Percentiles rank a stretch among this genome's conserved stretches.
These are phyloP conservation scores for Prochilodus magdalenae DNA, from an alignment of 2,113 vertebrate species.

Conservation along the genomic window DNA sequence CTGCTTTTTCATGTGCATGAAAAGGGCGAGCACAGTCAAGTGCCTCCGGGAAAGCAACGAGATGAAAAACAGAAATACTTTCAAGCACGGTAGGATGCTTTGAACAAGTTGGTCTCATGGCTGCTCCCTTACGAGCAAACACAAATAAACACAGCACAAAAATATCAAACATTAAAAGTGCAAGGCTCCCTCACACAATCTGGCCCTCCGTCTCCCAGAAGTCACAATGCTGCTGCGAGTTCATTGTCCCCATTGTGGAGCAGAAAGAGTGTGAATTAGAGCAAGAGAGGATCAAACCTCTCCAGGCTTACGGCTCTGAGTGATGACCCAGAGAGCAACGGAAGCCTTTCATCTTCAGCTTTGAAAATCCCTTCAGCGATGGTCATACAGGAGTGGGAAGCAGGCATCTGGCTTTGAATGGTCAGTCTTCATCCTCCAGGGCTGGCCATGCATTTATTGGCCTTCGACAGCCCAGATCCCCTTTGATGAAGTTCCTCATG, in stretches of 20 bases:
- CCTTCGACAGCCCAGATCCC: neutral
- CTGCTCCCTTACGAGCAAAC: neutral
- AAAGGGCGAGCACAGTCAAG: neutral
- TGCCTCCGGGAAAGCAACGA: neutral
- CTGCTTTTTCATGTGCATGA: neutral
- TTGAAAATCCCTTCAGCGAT: slow-evolving; percentile 23
- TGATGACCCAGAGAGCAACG: slow-evolving; percentile 4
- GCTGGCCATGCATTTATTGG: neutral
- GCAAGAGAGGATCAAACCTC: neutral
- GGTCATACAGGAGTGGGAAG: neutral
- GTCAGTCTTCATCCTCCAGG: neutral
- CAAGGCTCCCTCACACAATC: neutral
- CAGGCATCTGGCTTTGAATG: slow-evolving; percentile 4
- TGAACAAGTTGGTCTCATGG: slow-evolving; percentile 4
- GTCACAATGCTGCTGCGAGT: neutral
- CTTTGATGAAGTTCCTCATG: neutral
- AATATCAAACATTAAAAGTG: neutral
- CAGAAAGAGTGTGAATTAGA: slow-evolving; percentile 14
- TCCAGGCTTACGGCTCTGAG: neutral
- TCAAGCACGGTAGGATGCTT: neutral
- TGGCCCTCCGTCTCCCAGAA: neutral
- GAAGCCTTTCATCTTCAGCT: slow-evolving; percentile 6
- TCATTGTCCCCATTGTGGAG: neutral
- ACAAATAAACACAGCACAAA: neutral
- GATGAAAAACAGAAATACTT: neutral